Evolutionary conservation across 1,140 invertebrate species (phyloP), one percentile per base, ranked within the genome.

Genomic region (Panagrolaimus sp.): DNA sequence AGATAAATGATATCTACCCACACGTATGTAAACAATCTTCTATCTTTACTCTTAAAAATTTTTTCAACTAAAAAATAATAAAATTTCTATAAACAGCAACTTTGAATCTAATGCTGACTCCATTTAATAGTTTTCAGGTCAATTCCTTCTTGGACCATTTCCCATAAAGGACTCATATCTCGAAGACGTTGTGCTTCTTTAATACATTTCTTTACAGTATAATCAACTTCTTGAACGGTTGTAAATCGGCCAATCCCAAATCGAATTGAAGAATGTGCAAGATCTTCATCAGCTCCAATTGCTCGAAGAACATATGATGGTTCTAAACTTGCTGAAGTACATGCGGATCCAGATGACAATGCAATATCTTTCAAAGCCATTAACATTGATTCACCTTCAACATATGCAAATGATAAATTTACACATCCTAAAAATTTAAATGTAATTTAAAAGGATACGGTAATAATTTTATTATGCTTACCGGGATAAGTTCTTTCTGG

Each of bases 161-260:
- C 96, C 96, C 96, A 99, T 0, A 99, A 85, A 6, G 96, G 96
- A 83, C 93, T 96, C 93, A 99, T 96, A 83, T 96, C 94, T 73
- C 96, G 87, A 45, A 99, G 87, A 72, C 91, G 86, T 74, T 89
- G 89, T 1, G 96, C 94, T 84, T 98, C 91, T 75, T 89, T 86
- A 63, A 98, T 92, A 77, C 91, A 93, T 83, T 90, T 91, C 63
- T 93, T 88, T 2, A 90, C 91, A 28, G 94, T 96, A 78, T 93
- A 98, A 83, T 98, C 92, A 2, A 99, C 88, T 86, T 98, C 96
- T 78, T 74, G 91, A 68, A 91, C 84, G 14, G 96, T 98, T 67
- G 96, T 98, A 83, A 98, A 99, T 76, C 96, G 87, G 14, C 96
- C 94, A 79, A 99, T 91, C 17, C 96, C 96, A 87, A 98, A 99